Percentiles rank a stretch among this genome's conserved stretches.
These are phyloP conservation scores for Isurus oxyrinchus DNA, from an alignment of 2,113 vertebrate genomes.

Conservation along the genomic window DNA sequence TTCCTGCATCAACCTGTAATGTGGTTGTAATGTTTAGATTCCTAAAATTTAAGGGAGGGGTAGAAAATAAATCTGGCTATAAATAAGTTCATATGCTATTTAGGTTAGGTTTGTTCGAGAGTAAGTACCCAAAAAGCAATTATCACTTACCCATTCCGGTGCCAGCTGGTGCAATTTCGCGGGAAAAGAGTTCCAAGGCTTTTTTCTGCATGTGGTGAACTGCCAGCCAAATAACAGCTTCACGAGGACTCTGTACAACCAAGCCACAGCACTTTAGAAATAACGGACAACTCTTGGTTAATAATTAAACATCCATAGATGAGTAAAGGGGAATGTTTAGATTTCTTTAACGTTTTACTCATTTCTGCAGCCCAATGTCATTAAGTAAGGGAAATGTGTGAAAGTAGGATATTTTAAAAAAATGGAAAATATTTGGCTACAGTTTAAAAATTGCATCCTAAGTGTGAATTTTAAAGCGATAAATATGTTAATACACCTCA, in stretches of 20 bases:
- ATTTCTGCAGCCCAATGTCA: not conserved
- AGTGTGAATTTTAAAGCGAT: not conserved
- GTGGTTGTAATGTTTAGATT: not conserved
- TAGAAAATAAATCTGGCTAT: not conserved
- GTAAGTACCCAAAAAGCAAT: not conserved
- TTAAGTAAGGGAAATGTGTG: not conserved
- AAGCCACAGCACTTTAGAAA: not conserved
- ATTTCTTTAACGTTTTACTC: not conserved
- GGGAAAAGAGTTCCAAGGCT: conserved; percentile 73
- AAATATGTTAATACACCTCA: not conserved
- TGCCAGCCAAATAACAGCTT: conserved; percentile 74
- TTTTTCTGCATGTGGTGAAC: conserved; percentile 71
- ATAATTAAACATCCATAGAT: not conserved
- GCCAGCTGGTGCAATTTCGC: conserved; percentile 69
- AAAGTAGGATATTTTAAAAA: not conserved
- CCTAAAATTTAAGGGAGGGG: not conserved
- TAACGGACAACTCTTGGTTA: not conserved
- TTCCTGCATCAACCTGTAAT: not conserved
- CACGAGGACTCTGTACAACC: conserved; percentile 54
- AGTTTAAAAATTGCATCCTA: not conserved
- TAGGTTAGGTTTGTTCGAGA: not conserved
- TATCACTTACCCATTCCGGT: conserved; percentile 71
- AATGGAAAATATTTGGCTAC: not conserved
- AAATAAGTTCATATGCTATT: not conserved
- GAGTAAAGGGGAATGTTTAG: not conserved